Percentiles rank a stretch among this genome's conserved stretches.
Evolutionary conservation across 2,113 vertebrate genomes (phyloP).

Genomic region (Argyrosomus japonicus): DNA sequence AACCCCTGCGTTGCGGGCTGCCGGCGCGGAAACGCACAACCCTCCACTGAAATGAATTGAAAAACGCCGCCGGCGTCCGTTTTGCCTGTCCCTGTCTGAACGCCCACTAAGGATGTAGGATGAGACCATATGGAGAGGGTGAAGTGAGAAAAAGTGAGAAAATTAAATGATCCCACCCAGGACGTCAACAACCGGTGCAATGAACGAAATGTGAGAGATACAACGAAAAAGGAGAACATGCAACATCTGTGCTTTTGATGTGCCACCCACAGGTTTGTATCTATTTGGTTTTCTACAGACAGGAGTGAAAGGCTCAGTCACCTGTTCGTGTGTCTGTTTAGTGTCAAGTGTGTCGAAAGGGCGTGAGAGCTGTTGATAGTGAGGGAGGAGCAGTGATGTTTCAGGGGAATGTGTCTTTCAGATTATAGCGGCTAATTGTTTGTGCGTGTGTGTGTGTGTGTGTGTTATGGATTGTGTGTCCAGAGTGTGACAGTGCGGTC

Average conservation of each 20-base stretch:
- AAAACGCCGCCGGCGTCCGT: too few relatives aligned
- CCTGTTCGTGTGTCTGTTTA: background rate
- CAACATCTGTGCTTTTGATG: slow-evolving; percentile 58
- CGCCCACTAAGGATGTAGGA: background rate
- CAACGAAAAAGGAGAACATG: slow-evolving; percentile 40
- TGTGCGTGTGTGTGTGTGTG: background rate
- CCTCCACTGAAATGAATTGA: too few relatives aligned
- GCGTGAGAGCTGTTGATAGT: slow-evolving; percentile 27
- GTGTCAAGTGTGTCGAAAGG: background rate
- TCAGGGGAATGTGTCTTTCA: slow-evolving; percentile 29
- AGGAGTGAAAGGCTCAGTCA: slow-evolving; percentile 30
- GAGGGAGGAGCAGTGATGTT: slow-evolving; percentile 33
- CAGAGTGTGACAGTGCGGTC: slow-evolving; percentile 98
- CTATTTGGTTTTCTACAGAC: slow-evolving; percentile 52
- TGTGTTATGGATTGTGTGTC: slow-evolving; percentile 92
- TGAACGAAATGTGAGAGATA: background rate
- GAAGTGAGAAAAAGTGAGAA: slow-evolving; percentile 2
- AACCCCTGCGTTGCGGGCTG: too few relatives aligned
- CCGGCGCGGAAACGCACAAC: too few relatives aligned
- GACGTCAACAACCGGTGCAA: background rate
- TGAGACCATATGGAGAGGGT: background rate
- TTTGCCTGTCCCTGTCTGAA: too few relatives aligned
- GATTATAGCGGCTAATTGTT: slow-evolving; percentile 1
- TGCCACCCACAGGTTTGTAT: slow-evolving; percentile 38
- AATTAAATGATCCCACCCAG: slow-evolving; percentile 1